These are phyloP conservation scores for Plumapathes pennacea DNA, from an alignment of 92 coral and sea anemone species.

Conservation along the genomic window DNA sequence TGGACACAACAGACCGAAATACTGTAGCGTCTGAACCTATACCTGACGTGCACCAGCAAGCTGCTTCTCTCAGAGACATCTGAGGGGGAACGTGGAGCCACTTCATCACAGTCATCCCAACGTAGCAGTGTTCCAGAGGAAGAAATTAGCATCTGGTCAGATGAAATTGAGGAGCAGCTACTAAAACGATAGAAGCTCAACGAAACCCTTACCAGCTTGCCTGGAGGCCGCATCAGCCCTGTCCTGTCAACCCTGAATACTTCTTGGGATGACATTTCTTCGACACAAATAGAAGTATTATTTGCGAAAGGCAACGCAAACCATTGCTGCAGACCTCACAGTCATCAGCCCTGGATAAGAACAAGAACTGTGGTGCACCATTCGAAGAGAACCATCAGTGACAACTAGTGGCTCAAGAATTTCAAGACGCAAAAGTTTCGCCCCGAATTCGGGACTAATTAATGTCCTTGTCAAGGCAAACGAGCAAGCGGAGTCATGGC, in stretches of 20 bases:
- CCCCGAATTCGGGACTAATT: conserved; percentile 1
- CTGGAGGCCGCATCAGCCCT: conserved; percentile 22
- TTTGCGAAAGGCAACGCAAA: conserved; percentile 22
- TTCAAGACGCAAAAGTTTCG: too few relatives aligned
- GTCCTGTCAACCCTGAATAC: conserved; percentile 23
- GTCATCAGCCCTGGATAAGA: conserved; percentile 17
- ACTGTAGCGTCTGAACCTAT: too few relatives aligned
- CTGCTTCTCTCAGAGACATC: too few relatives aligned
- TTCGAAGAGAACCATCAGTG: conserved; percentile 4
- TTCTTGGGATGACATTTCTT: too few relatives aligned
- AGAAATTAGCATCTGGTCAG: conserved; percentile 29
- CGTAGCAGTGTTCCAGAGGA: too few relatives aligned
- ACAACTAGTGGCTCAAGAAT: too few relatives aligned
- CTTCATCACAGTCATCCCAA: conserved; percentile 17
- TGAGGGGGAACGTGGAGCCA: too few relatives aligned
- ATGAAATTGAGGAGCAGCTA: too few relatives aligned
- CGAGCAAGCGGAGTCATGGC: conserved; percentile 22
- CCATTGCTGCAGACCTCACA: conserved; percentile 12
- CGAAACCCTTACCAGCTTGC: conserved; percentile 11
- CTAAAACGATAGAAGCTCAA: conserved; percentile 11
- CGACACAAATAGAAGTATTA: conserved; percentile 10
- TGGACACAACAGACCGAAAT: too few relatives aligned
- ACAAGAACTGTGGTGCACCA: conserved; percentile 21
- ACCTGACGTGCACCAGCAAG: too few relatives aligned
- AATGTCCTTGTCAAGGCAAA: neutral